Base-by-base conservation (phyloP, 2,797 vertebrate genomes). In the Crocodylus rhombifer region DNA sequence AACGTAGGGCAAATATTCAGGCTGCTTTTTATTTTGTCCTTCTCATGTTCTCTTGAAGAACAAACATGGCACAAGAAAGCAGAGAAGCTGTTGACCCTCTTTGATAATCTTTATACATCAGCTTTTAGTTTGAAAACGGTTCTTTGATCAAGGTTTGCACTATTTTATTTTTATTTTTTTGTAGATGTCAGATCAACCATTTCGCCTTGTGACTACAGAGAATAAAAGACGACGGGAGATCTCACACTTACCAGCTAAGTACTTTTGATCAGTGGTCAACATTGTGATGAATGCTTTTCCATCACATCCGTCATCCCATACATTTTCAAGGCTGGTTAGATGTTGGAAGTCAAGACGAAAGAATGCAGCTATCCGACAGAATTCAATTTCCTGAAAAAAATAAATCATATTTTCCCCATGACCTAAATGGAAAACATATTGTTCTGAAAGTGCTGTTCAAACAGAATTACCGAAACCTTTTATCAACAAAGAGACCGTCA, bases 401-500 rank as follows among this genome's bases (percentile, higher is more conserved):
- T 25, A 90, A 89, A 89, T 91, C 76, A 26, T 74, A 1, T 60
- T 71, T 82, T 83, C 42, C 76, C 13, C 1, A 25, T 89, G 94
- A 95, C 94, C 86, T 95, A 92, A 91, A 95, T 95, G 95, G 82
- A 92, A 96, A 97, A 82, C 94, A 92, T 88, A 93, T 94, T 96
- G 95, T 95, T 95, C 78, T 82, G 92, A 96, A 97, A 97, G 78
- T 76, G 93, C 95, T 95, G 82, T 93, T 97, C 94, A 95, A 94
- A 97, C 92, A 95, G 97, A 96, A 96, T 97, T 89, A 94, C 89
- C 17, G 1, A 89, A 95, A 93, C 60, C 93, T 96, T 97, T 96
- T 91, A 96, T 97, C 96, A 90, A 92, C 88, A 80, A 93, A 89
- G 89, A 87, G 7, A 83, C 80, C 12, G 1, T 89, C 95, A 36